Conservation (phyloP, 2,797 vertebrate species). For the Mormyrus hasselquistii region DNA sequence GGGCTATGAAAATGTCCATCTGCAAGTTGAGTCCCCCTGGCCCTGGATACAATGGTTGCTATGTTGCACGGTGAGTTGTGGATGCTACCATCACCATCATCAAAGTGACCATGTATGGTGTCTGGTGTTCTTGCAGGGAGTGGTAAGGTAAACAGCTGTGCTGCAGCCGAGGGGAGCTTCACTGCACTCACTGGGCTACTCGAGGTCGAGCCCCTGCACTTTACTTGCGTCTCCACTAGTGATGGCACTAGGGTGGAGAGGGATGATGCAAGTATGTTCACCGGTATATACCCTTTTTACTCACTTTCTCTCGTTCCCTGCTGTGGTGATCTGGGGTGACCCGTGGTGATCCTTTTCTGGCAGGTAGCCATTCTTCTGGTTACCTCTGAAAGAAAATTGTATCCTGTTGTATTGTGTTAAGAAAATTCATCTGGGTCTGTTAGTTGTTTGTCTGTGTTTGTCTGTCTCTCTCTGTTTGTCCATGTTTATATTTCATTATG, state of each 20-base stretch:
- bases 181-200: constrained; percentile 93
- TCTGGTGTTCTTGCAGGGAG: constrained; percentile 64
- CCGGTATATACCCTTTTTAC: constrained; percentile 70
- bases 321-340: neutral
- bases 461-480: neutral
- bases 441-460: neutral
- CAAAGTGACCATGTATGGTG: neutral
- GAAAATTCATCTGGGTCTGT: neutral
- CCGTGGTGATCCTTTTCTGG: neutral
- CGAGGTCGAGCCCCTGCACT: constrained; percentile 96
- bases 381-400: neutral
- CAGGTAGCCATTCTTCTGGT: neutral
- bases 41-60: neutral
- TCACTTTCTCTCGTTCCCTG: neutral
- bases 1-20: neutral
- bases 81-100: neutral
- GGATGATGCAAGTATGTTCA: constrained; percentile 99
- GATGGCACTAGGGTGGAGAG: constrained; percentile 97
- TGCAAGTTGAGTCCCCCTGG: neutral
- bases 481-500: neutral
- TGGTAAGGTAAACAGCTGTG: constrained; percentile 87
- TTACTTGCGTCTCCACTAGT: constrained; percentile 96
- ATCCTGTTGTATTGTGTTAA: neutral
- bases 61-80: neutral
- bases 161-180: constrained; percentile 97